Base-by-base conservation (phyloP, 2,888 invertebrate species). In the Elmis aenea region DNA sequence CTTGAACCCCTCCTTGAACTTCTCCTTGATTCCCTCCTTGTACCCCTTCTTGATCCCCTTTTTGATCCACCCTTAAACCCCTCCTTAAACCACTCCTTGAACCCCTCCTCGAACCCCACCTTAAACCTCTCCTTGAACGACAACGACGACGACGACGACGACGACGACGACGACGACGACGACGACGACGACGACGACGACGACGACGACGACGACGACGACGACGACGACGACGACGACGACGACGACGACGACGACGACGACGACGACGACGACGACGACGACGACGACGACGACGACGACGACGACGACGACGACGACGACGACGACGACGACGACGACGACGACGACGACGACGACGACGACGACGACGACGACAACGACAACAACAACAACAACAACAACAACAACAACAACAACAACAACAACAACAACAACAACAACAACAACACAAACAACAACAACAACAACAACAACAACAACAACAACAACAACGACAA, bases 121-220 rank as follows among this genome's bases (percentile, higher is more conserved):
- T 3, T 16, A 26, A 3, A 32, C 32, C 3, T 11, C 32, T 10
- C 10, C 32, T 3, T 11, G 27, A 3, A 25, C 32, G 3, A 28
- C 32, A 15, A 9, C 16, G n/a, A 31, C 14, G n/a, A 35, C 38
- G 8, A 34, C 38, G 13, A 28, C 26, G 32, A 13, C 36, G 10
- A 38, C 38, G 22, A 38, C 35, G 9, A 15, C 23, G 10, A 33
- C 20, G 36, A 20, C 15, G 9, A n/a, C n/a, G n/a, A n/a, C n/a
- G n/a, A n/a, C n/a, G n/a, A n/a, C n/a, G n/a, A n/a, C n/a, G n/a
- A n/a, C n/a, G n/a, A 10, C 28, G 8, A 23, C 12, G 15, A 37
- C 34, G 65, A 54, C 37, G 25, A 31, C 30, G 21, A 16, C 30
- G 12, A 20, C 30, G 33, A 27, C 26, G 21, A 33, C 14, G 9